phyloP scores from a whole-genome alignment of 1,140 invertebrate species.

The Anastatus disparis region DNA sequence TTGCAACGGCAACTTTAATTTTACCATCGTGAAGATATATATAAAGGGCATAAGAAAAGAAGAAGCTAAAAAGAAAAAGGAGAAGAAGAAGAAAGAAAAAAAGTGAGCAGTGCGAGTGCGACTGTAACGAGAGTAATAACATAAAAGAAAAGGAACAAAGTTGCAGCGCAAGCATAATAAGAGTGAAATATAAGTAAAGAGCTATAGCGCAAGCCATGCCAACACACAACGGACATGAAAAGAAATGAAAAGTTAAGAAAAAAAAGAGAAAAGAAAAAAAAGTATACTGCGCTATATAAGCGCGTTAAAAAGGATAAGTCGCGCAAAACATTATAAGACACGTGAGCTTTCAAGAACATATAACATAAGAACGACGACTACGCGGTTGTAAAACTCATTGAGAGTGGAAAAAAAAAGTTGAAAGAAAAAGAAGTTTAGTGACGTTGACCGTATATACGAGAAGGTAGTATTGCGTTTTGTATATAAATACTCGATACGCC shows the following conservation, averaged over 20 bases:
- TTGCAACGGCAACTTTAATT: too few species aligned
- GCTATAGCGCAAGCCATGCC: too few species aligned
- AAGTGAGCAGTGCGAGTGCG: not conserved
- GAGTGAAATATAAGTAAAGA: not conserved
- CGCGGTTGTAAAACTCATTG: not conserved
- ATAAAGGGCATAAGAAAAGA: too few species aligned
- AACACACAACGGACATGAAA: too few species aligned
- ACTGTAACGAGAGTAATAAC: not conserved
- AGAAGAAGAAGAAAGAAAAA: too few species aligned
- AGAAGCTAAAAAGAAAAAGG: not conserved
- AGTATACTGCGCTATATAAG: too few species aligned
- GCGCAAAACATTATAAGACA: not conserved
- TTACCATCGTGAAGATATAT: too few species aligned
- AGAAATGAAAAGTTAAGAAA: too few species aligned
- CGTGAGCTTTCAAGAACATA: not conserved
- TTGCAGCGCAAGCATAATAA: not conserved
- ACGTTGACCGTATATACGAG: too few species aligned
- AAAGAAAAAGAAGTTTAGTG: not conserved
- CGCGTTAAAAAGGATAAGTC: too few species aligned
- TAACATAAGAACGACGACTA: not conserved
- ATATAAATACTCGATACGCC: conserved; percentile 9
- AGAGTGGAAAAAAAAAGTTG: not conserved
- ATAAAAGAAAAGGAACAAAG: not conserved
- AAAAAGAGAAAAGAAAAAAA: too few species aligned
- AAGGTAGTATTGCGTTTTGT: not conserved